Conservation (phyloP, 2,113 vertebrate species). For the Himantopus leucocephalus region DNA sequence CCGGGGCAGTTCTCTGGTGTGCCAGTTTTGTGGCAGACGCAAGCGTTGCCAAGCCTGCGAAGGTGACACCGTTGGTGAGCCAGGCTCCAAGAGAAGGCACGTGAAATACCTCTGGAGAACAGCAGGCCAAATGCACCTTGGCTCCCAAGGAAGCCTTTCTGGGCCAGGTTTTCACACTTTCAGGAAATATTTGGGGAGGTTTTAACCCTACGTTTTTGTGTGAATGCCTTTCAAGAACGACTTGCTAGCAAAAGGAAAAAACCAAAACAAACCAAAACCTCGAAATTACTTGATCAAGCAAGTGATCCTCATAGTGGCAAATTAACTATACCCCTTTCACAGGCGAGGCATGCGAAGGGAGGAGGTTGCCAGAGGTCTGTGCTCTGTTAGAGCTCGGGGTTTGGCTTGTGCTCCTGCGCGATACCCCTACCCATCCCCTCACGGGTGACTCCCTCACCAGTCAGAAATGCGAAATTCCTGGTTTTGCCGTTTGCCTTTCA, state of each 20-base stretch:
- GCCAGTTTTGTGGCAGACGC: neutral
- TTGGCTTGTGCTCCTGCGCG: neutral
- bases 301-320: neutral
- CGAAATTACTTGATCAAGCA: neutral
- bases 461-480: neutral
- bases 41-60: neutral
- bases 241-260: neutral
- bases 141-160: neutral
- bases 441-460: neutral
- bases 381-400: neutral
- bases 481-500: neutral
- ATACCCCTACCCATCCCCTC: neutral
- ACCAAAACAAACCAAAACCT: neutral
- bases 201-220: neutral
- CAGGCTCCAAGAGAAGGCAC: neutral
- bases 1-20: neutral
- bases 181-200: neutral
- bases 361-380: neutral
- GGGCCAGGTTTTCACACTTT: neutral
- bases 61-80: neutral
- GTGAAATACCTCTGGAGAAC: neutral
- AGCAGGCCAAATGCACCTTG: neutral
- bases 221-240: neutral
- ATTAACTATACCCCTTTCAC: neutral
- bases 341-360: neutral